Conservation (phyloP, 1,140 invertebrate genomes). For the Trypoxylus dichotomus region DNA sequence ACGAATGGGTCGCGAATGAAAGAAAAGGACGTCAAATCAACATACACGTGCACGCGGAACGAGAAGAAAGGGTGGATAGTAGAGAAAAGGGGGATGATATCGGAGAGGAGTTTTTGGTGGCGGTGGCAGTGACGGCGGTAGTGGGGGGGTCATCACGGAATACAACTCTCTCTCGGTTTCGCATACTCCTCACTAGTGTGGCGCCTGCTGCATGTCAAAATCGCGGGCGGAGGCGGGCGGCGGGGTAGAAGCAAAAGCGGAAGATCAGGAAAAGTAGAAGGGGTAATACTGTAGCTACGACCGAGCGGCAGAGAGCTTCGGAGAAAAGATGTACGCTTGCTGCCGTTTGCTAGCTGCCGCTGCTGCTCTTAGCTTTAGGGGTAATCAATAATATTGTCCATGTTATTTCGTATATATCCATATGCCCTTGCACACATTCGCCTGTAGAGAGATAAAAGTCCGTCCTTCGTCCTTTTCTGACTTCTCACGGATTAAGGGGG, state of each 20-base stretch:
- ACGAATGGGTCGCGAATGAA: neutral
- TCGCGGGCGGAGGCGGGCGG: neutral
- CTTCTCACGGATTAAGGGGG: neutral
- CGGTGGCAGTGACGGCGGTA: neutral
- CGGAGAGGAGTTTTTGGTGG: neutral
- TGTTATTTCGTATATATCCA: neutral
- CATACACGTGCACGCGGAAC: neutral
- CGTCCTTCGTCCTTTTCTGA: neutral
- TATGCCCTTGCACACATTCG: neutral
- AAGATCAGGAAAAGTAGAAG: constrained; percentile 2
- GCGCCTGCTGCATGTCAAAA: neutral
- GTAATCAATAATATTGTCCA: constrained; percentile 7
- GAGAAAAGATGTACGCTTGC: constrained; percentile 1
- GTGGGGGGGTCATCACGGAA: neutral
- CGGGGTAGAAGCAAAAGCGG: neutral
- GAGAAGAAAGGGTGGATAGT: neutral
- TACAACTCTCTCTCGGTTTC: constrained; percentile 1
- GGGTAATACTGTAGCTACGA: neutral
- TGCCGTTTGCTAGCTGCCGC: neutral
- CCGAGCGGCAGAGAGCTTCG: neutral
- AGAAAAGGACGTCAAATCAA: neutral
- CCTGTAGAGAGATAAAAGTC: neutral
- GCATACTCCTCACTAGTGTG: neutral
- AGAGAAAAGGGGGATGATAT: neutral
- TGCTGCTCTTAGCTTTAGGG: neutral